Conservation (phyloP, 1,140 invertebrate species). For the Reticulitermes speratus region DNA sequence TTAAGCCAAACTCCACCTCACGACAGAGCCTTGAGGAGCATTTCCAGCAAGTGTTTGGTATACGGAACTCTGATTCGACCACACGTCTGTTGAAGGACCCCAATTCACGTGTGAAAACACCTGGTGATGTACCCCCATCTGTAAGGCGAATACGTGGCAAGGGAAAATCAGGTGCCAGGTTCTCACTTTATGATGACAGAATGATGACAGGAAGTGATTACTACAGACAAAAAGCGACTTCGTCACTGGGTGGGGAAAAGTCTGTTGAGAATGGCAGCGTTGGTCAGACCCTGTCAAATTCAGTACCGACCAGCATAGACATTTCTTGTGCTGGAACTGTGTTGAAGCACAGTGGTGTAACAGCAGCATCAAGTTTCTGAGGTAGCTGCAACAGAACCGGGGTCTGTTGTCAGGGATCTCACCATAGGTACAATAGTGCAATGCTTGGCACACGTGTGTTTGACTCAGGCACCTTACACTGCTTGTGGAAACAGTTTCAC, state of each 20-base stretch:
- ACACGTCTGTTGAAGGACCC: constrained; percentile 66
- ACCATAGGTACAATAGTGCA: not conserved
- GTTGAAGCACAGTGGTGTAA: not conserved
- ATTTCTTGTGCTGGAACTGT: not conserved
- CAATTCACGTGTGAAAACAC: constrained; percentile 74
- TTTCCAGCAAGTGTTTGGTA: constrained; percentile 66
- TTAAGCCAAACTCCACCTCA: constrained; percentile 34
- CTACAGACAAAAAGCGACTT: not conserved
- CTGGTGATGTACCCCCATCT: constrained; percentile 74
- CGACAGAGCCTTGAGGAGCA: constrained; percentile 50
- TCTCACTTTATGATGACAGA: constrained; percentile 82
- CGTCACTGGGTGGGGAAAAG: not conserved
- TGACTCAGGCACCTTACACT: not conserved
- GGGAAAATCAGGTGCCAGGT: constrained; percentile 52
- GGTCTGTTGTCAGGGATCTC: no score
- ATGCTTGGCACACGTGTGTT: not conserved
- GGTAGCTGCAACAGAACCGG: not conserved
- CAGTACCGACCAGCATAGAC: not conserved
- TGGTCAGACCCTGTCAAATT: not conserved
- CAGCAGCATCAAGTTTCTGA: not conserved
- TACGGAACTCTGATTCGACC: constrained; percentile 51
- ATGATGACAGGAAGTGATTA: constrained; percentile 62
- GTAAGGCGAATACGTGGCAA: constrained; percentile 64
- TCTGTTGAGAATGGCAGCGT: not conserved
- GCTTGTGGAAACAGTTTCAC: no score